Evolutionary conservation across 2,113 vertebrate species (phyloP).

Genomic region (Clarias gariepinus): DNA sequence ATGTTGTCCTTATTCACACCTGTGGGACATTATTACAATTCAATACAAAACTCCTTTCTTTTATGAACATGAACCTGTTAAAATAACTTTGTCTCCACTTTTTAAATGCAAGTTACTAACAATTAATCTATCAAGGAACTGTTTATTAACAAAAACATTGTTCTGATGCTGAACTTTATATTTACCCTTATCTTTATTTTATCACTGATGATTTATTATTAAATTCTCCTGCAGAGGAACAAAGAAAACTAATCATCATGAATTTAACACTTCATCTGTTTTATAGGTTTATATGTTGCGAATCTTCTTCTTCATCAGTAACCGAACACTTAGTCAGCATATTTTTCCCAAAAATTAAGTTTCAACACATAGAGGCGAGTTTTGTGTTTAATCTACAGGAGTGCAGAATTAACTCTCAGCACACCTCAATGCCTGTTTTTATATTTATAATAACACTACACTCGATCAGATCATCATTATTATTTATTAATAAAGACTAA

Average conservation of each 20-base stretch:
- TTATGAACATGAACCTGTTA: background rate
- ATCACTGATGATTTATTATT: background rate
- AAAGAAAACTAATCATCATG: background rate
- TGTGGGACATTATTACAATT: slow-evolving; percentile 61
- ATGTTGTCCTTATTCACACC: slow-evolving; percentile 97
- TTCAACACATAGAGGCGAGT: background rate
- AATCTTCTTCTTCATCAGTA: background rate
- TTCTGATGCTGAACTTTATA: background rate
- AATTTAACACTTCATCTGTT: background rate
- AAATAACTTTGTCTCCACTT: background rate
- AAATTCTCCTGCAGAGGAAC: background rate
- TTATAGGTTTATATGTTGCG: background rate
- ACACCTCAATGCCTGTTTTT: background rate
- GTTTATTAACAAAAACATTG: background rate
- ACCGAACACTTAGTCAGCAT: background rate
- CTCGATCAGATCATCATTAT: background rate
- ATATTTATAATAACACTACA: background rate
- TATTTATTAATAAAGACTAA: background rate
- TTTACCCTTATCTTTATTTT: background rate
- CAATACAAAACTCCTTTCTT: background rate
- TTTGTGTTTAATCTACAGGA: background rate
- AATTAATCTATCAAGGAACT: background rate
- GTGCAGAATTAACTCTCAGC: background rate
- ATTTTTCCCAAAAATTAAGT: background rate
- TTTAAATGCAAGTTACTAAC: background rate